phyloP scores from a whole-genome alignment of 1,140 invertebrate genomes.

The Geopemphigus sp. region DNA sequence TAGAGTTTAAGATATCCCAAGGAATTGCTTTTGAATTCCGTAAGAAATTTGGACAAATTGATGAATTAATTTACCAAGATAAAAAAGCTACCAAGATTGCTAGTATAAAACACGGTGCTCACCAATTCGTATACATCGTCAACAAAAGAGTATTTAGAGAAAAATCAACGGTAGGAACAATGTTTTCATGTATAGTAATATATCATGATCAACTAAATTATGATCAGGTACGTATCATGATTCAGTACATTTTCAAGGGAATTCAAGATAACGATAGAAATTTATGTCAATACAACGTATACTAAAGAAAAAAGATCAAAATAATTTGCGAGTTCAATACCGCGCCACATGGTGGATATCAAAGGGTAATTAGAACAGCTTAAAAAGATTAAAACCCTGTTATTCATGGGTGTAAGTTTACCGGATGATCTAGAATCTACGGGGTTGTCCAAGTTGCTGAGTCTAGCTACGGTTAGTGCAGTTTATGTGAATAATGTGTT shows the following conservation, averaged over 20 bases:
- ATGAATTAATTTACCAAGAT: background rate
- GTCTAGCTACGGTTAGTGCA: no score
- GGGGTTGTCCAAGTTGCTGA: no score
- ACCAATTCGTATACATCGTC: background rate
- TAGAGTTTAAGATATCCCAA: constrained; percentile 51
- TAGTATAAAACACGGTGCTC: rapidly evolving
- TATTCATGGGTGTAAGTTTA: no score
- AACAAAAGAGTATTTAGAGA: background rate
- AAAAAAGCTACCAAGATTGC: background rate
- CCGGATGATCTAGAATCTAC: no score
- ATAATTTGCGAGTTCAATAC: background rate
- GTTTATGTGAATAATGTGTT: no score
- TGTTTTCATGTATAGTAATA: no score
- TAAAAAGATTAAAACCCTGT: constrained; percentile 3
- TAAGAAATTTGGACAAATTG: background rate
- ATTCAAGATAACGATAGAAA: background rate
- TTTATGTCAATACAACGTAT: background rate
- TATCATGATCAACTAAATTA: background rate
- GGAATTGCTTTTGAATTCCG: constrained; percentile 39
- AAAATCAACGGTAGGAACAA: no score
- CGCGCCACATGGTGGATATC: background rate
- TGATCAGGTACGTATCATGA: background rate
- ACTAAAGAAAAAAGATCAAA: background rate
- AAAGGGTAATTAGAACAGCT: background rate
- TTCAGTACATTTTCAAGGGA: background rate